Conservation (phyloP, 2,113 vertebrate species). For the Morone saxatilis region DNA sequence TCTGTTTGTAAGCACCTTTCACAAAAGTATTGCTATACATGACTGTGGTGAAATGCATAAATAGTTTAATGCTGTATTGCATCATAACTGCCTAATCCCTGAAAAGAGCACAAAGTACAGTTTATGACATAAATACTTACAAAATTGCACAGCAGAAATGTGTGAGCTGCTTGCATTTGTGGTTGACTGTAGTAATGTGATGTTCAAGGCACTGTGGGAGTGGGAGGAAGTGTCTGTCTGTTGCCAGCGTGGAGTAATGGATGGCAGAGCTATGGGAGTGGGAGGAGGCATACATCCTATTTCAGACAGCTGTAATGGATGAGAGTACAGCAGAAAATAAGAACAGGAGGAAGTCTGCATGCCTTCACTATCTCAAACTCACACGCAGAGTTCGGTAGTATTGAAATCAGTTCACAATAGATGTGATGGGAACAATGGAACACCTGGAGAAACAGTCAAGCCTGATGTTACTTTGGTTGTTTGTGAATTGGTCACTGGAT, state of each 20-base stretch:
- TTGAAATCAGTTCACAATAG: conserved; percentile 70
- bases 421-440: conserved; percentile 68
- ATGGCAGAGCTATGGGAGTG: conserved; percentile 79
- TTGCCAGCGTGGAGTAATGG: conserved; percentile 80
- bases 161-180: conserved; percentile 54
- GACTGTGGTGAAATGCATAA: conserved; percentile 34
- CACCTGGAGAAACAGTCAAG: conserved; percentile 66
- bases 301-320: conserved; percentile 84
- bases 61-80: conserved; percentile 57
- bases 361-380: conserved; percentile 63
- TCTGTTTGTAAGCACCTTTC: conserved; percentile 55
- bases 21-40: conserved; percentile 35
- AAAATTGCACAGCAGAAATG: conserved; percentile 54
- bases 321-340: conserved; percentile 75
- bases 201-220: conserved; percentile 76
- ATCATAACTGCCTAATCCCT: conserved; percentile 53
- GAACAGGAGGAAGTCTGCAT: conserved; percentile 70
- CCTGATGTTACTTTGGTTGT: conserved; percentile 38
- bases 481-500: conserved; percentile 32
- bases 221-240: conserved; percentile 78
- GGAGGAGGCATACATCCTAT: conserved; percentile 79
- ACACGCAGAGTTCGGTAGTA: conserved; percentile 54
- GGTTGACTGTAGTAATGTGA: conserved; percentile 73
- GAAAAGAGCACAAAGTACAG: conserved; percentile 48
- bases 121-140: conserved; percentile 54